A percentile compares a stretch with the other conserved stretches of the same genome.
These are phyloP conservation scores for Mixornis gularis DNA, from an alignment of 2,113 vertebrate genomes.

Conservation along the genomic window DNA sequence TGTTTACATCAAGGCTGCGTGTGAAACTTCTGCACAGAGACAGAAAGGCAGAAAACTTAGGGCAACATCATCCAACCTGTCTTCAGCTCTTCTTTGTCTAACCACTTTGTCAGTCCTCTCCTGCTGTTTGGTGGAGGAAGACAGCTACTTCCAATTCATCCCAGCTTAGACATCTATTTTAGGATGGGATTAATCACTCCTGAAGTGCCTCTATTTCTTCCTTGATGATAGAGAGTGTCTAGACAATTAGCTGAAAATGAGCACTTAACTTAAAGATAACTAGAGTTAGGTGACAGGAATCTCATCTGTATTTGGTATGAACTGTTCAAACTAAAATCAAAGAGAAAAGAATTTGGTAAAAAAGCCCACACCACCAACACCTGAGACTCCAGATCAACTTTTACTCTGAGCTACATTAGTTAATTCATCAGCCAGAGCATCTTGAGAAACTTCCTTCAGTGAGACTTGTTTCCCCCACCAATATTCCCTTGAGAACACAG, in stretches of 20 bases:
- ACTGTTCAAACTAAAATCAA: background rate
- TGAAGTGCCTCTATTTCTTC: background rate
- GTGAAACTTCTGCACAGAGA: no score
- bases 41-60: no score
- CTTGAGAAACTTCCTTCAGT: background rate
- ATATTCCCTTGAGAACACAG: background rate
- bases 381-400: background rate
- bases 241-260: conserved; percentile 25
- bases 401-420: background rate
- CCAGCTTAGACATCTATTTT: background rate
- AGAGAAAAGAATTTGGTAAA: background rate
- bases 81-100: background rate
- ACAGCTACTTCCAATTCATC: background rate
- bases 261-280: background rate
- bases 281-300: background rate
- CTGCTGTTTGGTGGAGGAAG: background rate
- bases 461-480: background rate
- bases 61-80: no score
- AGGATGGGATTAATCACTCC: conserved; percentile 5
- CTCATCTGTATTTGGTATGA: background rate
- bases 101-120: background rate
- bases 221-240: background rate
- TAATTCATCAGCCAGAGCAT: background rate
- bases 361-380: background rate
- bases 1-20: no score